A percentile compares a stretch with the other conserved stretches of the same genome.
Conservation (phyloP, 2,113 vertebrate species). For the Rhinogobius similis region DNA sequence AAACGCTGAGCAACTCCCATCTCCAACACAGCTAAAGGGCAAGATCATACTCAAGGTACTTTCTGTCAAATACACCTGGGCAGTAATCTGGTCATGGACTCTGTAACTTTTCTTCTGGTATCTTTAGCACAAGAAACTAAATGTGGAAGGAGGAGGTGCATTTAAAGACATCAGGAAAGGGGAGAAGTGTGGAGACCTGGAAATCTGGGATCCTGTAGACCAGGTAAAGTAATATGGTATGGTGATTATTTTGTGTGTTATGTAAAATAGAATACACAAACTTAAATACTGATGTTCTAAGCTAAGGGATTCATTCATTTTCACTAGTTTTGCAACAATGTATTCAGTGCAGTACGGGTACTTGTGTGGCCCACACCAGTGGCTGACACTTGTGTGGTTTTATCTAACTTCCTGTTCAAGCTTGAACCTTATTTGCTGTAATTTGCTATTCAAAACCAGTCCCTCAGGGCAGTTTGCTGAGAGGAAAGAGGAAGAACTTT, state of each 20-base stretch:
- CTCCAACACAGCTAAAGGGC: conserved; percentile 90
- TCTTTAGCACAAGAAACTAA: conserved; percentile 93
- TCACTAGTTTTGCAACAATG: no score
- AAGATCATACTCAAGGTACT: conserved; percentile 94
- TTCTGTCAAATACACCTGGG: background rate
- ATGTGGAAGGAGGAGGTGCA: conserved; percentile 78
- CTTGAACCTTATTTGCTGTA: background rate
- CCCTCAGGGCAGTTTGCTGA: background rate
- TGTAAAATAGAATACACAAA: background rate
- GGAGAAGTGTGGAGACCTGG: conserved; percentile 88
- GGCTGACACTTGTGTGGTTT: background rate
- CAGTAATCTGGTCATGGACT: background rate
- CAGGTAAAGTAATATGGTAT: conserved; percentile 76
- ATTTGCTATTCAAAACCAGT: background rate
- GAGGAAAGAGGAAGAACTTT: background rate
- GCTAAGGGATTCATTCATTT: no score
- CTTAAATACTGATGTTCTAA: no score
- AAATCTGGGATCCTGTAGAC: conserved; percentile 96
- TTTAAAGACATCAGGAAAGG: conserved; percentile 81
- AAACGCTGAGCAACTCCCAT: conserved; percentile 92
- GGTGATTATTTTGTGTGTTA: background rate
- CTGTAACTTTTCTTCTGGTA: conserved; percentile 1
- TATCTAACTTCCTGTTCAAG: conserved; percentile 7
- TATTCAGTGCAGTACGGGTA: no score
- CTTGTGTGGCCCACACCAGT: background rate